Evolutionary conservation across 1,140 invertebrate genomes (phyloP), one percentile per base, ranked within the genome.

Genomic region (Globodera ellingtonae): DNA sequence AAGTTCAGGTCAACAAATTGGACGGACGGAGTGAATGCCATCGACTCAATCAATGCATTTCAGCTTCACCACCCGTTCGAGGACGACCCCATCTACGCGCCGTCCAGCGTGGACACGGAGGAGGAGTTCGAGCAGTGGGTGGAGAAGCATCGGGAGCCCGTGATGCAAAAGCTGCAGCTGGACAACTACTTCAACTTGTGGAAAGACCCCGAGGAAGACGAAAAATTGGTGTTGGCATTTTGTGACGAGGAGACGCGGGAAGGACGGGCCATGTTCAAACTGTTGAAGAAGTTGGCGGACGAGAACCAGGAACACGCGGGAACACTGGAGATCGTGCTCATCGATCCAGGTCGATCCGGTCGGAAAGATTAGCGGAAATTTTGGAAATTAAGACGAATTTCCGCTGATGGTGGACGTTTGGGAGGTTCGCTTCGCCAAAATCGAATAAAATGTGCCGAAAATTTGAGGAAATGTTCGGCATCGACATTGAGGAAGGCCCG

Each of bases 71-170:
- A 89, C 67, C 87, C 87, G 9, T 89, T 89, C 72, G 87, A 89
- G 80, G 87, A 89, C 46, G 87, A 89, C 74, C 87, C 87, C 48
- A 85, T 89, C 70, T 89, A 88, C 71, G 87, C 87, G 21, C 87
- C 87, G 66, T 79, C 80, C 47, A 84, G 74, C 70, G 88, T 88
- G 56, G 87, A 89, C 59, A 89, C 88, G 44, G 87, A 89, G 82
- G 88, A 89, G 67, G 87, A 89, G 75, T 89, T 89, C 74, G 87
- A 89, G 74, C 87, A 89, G 47, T 89, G 87, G 87, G 87, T 89
- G 66, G 87, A 89, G 78, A 87, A 89, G 72, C 83, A 89, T 80
- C 82, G 85, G 35, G 87, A 89, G 76, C 87, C 87, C 50, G 86
- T 89, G 21, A 89, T 89, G 87, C 88, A 89, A 81, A 89, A 89